phyloP scores from a whole-genome alignment of 2,797 vertebrate species.

The Coracias cyanogaster region DNA sequence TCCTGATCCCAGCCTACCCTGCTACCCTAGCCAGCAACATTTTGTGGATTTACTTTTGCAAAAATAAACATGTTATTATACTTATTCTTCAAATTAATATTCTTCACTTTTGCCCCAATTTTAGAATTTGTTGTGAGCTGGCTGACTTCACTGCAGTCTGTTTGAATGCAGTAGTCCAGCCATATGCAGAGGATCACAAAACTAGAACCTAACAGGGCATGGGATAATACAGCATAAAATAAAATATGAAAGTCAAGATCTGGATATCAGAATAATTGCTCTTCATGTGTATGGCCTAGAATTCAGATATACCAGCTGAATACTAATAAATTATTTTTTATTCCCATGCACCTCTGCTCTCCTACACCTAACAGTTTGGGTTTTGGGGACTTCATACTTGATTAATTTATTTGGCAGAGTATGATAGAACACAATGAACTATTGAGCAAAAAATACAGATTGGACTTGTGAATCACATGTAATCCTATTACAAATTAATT shows the following conservation, averaged over 20 bases:
- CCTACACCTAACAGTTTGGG: not conserved
- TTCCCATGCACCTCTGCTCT: not conserved
- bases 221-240: not conserved
- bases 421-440: not conserved
- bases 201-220: not conserved
- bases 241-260: not conserved
- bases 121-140: not conserved
- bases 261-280: not conserved
- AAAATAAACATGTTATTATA: not conserved
- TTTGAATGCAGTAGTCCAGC: not conserved
- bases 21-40: not conserved
- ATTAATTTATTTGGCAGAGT: not conserved
- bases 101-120: not conserved
- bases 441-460: not conserved
- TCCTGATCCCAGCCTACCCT: not conserved
- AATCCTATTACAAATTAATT: not conserved
- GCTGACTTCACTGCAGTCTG: not conserved
- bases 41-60: not conserved
- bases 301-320: not conserved
- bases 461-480: not conserved
- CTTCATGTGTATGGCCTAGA: not conserved
- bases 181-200: not conserved
- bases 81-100: not conserved
- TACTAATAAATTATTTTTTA: not conserved
- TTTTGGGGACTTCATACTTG: not conserved